A percentile compares a stretch with the other conserved stretches of the same genome.
phyloP scores from a whole-genome alignment of 1,140 invertebrate species.

The Drosophila pectinifera region DNA sequence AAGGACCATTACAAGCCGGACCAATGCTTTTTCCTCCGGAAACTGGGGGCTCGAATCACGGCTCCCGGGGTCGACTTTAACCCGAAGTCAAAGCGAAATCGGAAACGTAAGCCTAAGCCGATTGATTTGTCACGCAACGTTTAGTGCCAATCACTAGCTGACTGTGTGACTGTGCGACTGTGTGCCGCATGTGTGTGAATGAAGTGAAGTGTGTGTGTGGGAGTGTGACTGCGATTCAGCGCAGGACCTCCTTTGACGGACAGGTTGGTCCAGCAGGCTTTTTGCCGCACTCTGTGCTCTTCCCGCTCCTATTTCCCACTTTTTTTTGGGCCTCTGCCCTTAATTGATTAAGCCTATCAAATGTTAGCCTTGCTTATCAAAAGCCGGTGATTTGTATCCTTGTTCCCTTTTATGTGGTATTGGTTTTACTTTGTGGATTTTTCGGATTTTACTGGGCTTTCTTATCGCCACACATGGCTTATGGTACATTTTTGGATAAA shows the following conservation, averaged over 20 bases:
- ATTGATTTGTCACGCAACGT: slow-evolving; percentile 82
- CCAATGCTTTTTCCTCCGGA: slow-evolving; percentile 27
- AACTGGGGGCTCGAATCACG: slow-evolving; percentile 3
- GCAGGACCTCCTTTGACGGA: slow-evolving; percentile 47
- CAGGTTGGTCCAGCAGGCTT: slow-evolving; percentile 30
- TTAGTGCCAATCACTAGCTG: slow-evolving; percentile 63
- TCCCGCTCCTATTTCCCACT: slow-evolving; percentile 15
- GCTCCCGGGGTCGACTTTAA: slow-evolving; percentile 18
- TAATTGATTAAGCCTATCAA: slow-evolving; percentile 81
- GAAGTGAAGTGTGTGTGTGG: slow-evolving; percentile 11
- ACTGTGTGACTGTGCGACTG: slow-evolving; percentile 42
- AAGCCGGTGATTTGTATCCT: slow-evolving; percentile 37
- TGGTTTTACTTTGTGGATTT: slow-evolving; percentile 23
- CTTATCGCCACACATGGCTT: slow-evolving; percentile 22
- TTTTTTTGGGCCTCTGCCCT: slow-evolving; percentile 33
- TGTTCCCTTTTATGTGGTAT: slow-evolving; percentile 28
- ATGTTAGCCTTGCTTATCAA: slow-evolving; percentile 46
- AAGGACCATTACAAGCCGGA: slow-evolving; percentile 32
- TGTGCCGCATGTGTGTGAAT: slow-evolving; percentile 21
- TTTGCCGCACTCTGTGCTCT: slow-evolving; percentile 9
- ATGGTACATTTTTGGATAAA: slow-evolving; percentile 4
- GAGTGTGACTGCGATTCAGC: slow-evolving; percentile 16
- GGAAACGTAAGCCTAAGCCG: slow-evolving; percentile 73
- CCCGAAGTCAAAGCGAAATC: slow-evolving; percentile 38
- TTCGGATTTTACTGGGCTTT: background rate